These are phyloP conservation scores for Camponotus floridanus DNA, from an alignment of 1,140 invertebrate genomes.

Conservation along the genomic window DNA sequence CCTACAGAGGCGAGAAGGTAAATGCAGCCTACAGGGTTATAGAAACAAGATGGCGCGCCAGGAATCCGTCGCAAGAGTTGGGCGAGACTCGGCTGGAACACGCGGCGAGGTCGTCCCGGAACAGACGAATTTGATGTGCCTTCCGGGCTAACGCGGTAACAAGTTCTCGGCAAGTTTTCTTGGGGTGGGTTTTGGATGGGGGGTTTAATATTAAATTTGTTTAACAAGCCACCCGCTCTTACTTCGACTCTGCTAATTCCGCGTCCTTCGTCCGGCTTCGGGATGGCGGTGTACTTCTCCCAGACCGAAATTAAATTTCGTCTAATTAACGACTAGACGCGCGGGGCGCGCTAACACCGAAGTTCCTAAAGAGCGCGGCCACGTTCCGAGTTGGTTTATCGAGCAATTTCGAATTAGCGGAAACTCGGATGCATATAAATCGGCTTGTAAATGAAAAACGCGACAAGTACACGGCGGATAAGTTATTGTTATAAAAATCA, in stretches of 20 bases:
- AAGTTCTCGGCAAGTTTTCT: slow-evolving; percentile 81
- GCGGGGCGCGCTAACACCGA: not conserved
- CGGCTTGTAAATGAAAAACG: not conserved
- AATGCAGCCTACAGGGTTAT: slow-evolving; percentile 61
- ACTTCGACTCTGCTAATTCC: slow-evolving; percentile 61
- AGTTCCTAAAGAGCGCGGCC: slow-evolving; percentile 15
- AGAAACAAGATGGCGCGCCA: slow-evolving; percentile 56
- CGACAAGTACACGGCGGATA: not conserved
- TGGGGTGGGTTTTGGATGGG: not conserved
- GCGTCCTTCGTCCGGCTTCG: slow-evolving; percentile 49
- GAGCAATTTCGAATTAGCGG: not conserved
- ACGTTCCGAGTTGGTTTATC: not conserved
- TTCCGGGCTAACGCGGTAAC: slow-evolving; percentile 82
- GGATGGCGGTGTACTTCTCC: slow-evolving; percentile 39
- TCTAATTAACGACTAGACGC: slow-evolving; percentile 70
- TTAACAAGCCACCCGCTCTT: slow-evolving; percentile 76
- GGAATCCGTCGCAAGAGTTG: slow-evolving; percentile 54
- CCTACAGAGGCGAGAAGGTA: slow-evolving; percentile 75
- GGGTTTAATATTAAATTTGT: slow-evolving; percentile 83
- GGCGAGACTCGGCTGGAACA: slow-evolving; percentile 46
- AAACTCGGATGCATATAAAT: slow-evolving; percentile 6
- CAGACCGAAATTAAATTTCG: slow-evolving; percentile 81
- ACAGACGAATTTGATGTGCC: slow-evolving; percentile 82
- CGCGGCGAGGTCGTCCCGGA: slow-evolving; percentile 27
- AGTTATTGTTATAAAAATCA: not conserved